Evolutionary conservation across 2,797 vertebrate genomes (phyloP).

Genomic region (Antrozous pallidus): DNA sequence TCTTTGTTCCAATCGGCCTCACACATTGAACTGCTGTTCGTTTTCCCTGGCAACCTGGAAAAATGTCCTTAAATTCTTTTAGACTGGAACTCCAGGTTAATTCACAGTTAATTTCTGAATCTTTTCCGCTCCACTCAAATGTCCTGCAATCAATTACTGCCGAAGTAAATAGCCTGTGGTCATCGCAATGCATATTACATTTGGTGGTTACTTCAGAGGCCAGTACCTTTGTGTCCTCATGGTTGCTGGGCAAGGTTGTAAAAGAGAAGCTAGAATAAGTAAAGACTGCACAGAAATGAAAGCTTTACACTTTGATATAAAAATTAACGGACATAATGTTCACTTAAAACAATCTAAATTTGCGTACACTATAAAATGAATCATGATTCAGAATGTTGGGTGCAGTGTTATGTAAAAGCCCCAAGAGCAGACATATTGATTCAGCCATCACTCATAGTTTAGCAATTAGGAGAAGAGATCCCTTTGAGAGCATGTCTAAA

Average conservation of each 20-base stretch:
- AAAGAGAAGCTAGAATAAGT: not conserved
- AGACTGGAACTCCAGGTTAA: slow-evolving; percentile 38
- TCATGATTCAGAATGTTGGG: not conserved
- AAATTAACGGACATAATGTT: not conserved
- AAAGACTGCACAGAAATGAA: not conserved
- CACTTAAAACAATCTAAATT: not conserved
- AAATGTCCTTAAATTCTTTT: not conserved
- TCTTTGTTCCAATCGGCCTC: not conserved
- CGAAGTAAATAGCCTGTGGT: not conserved
- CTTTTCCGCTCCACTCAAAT: not conserved
- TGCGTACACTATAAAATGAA: not conserved
- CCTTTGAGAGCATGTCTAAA: not conserved
- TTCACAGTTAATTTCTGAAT: slow-evolving; percentile 15
- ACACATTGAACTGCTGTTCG: not conserved
- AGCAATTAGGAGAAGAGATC: slow-evolving; percentile 6
- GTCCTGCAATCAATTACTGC: not conserved
- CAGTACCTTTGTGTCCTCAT: not conserved
- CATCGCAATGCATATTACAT: not conserved
- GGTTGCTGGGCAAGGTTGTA: not conserved
- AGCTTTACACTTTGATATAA: not conserved
- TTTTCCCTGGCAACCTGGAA: not conserved
- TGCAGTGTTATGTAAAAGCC: not conserved
- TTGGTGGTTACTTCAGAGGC: not conserved
- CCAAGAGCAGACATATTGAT: not conserved
- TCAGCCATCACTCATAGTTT: not conserved